phyloP scores from a whole-genome alignment of 30 jellyfish, hydroid and myxozoan species.

The Turritopsis rubra region DNA sequence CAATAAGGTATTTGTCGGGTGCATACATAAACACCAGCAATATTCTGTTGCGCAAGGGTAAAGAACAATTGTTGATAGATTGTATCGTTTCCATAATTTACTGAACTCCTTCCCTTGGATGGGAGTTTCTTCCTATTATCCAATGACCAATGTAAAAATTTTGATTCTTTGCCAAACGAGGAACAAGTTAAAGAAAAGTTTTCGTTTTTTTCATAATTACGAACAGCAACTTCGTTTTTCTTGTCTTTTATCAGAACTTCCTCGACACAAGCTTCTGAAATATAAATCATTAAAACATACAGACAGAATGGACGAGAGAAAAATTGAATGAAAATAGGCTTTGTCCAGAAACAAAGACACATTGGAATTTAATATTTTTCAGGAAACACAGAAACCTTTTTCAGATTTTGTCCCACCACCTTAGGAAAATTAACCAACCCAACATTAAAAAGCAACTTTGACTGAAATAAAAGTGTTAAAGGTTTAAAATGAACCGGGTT shows the following conservation, averaged over 20 bases:
- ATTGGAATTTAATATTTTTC: no score
- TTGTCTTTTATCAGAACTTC: background rate
- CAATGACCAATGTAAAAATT: background rate
- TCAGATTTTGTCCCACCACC: no score
- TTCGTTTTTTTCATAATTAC: constrained; percentile 3
- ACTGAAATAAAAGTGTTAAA: no score
- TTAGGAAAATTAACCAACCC: no score
- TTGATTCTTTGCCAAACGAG: background rate
- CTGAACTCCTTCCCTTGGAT: background rate
- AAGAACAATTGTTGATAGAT: background rate
- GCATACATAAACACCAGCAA: background rate
- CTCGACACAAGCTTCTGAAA: background rate
- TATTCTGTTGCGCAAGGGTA: background rate
- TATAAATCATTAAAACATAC: background rate
- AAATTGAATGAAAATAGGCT: no score
- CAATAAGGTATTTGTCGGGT: background rate
- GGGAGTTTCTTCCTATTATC: background rate
- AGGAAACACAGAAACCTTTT: no score
- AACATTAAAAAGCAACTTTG: no score
- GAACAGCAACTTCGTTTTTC: background rate
- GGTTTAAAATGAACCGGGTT: no score
- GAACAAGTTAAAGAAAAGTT: constrained; percentile 2
- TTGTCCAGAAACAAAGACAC: no score
- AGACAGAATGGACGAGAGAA: background rate
- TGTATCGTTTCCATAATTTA: background rate